Evolutionary conservation across 2,113 vertebrate genomes (phyloP), one percentile per base, ranked within the genome.

Genomic region (Osmerus eperlanus): DNA sequence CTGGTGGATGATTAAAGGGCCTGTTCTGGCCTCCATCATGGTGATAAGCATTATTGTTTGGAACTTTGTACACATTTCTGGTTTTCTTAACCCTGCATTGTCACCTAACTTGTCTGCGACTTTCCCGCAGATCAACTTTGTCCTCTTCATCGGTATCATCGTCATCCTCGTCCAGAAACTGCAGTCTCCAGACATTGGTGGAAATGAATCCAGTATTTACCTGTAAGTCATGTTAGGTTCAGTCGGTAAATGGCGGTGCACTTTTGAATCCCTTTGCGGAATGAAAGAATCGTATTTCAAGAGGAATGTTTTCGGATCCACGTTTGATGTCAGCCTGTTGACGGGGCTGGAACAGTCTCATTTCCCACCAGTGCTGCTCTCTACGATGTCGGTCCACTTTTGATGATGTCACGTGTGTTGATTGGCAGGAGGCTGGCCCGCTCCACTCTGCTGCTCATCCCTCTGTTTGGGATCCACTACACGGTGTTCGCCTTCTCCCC

Each of bases 1-100:
- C 90, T 99, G 97, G 97, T 99, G 97, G 97, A 95, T 99, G 76
- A 99, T 98, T 79, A 99, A 99, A 78, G 97, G 96, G 68, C 97
- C 97, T 0, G 97, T 98, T 74, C 91, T 99, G 60, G 95, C 94
- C 2, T 98, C 96, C 0, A 98, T 99, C 52, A 98, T 99, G 96
- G 97, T 99, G 86, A 89, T 92, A 15, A 14, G 70, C n/a, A 21
- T 2, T 7, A 3, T 47, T 23, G 7, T 15, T 5, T 5, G 7
- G 32, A 36, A 36, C 41, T 47, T 47, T 12, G 9, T 12, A 11
- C 41, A 12, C 41, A 11, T 47, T 47, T 11, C 41, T 47, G 41
- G 41, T 9, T 67, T 2, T 52, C 54, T 56, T 3, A 15, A 56
- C 54, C 15, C 54, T n/a, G 14, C 7, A 18, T 15, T 7, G 15